Evolutionary conservation across 92 coral and sea anemone genomes (phyloP).

Genomic region (Muricea muricata): DNA sequence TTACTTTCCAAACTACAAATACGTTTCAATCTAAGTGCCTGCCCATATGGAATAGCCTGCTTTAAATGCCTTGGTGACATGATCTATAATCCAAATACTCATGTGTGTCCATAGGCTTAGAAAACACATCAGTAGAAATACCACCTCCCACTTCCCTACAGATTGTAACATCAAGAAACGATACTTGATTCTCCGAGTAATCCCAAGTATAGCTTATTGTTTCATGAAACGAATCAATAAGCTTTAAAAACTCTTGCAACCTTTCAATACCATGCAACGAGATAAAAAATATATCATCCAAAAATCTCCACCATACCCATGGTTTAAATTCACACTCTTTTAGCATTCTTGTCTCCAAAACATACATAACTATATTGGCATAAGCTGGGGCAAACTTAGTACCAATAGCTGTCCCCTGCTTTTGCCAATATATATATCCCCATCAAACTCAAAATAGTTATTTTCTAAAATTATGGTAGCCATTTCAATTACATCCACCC

Average conservation of each 20-base stretch:
- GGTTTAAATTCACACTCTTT: not conserved
- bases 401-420: not conserved
- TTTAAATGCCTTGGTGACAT: conserved; percentile 12
- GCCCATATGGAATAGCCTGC: conserved; percentile 13
- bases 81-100: conserved; percentile 17
- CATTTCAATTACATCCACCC: not conserved
- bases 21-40: not conserved
- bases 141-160: not conserved
- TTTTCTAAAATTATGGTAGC: not conserved
- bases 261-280: not conserved
- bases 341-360: not conserved
- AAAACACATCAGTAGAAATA: conserved; percentile 11
- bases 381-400: conserved; percentile 11
- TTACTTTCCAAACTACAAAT: conserved; percentile 3
- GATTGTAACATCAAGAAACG: conserved; percentile 1
- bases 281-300: conserved; percentile 9
- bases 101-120: not conserved
- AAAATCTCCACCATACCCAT: conserved; percentile 28
- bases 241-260: not conserved
- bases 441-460: not conserved
- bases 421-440: not conserved
- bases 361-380: conserved; percentile 8
- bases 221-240: not conserved
- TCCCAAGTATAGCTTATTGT: not conserved
- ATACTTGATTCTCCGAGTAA: not conserved